Evolutionary conservation across 2,797 vertebrate species (phyloP).

Genomic region (Thaleichthys pacificus): DNA sequence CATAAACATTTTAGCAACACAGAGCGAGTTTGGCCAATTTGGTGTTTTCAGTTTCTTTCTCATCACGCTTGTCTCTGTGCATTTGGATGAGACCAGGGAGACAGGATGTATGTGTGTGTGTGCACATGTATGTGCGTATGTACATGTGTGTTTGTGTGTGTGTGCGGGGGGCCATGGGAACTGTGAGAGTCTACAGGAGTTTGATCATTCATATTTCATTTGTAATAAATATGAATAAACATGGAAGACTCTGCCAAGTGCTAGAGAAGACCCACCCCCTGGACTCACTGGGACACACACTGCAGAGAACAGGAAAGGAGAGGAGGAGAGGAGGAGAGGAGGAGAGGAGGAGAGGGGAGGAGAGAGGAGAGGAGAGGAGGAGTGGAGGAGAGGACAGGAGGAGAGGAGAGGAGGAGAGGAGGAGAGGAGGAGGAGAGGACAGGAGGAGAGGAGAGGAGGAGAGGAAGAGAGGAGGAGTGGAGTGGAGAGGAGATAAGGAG

Average conservation of each 20-base stretch:
- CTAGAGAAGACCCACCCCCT: constrained; percentile 11
- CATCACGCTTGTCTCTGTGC: constrained; percentile 4
- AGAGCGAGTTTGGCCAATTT: constrained; percentile 33
- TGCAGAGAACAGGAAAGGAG: constrained; percentile 9
- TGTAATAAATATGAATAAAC: constrained; percentile 62
- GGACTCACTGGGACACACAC: too few species aligned
- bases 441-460: not conserved
- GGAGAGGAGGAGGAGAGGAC: not conserved
- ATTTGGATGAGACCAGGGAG: not conserved
- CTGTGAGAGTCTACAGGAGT: constrained; percentile 33
- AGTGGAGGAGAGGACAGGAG: not conserved
- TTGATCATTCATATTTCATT: constrained; percentile 63
- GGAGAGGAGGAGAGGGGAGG: not conserved
- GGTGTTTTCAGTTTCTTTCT: constrained; percentile 14
- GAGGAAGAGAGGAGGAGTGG: not conserved
- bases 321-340: constrained; percentile 5
- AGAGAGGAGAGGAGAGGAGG: too few species aligned
- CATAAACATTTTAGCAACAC: constrained; percentile 55
- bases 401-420: too few species aligned
- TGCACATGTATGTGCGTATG: constrained; percentile 7
- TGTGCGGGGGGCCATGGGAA: constrained; percentile 25
- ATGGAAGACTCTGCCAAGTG: constrained; percentile 43
- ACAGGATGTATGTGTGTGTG: constrained; percentile 5
- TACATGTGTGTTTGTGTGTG: not conserved
- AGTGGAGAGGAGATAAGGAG: not conserved